phyloP scores from a whole-genome alignment of 2,113 vertebrate genomes.

The Athene noctua region DNA sequence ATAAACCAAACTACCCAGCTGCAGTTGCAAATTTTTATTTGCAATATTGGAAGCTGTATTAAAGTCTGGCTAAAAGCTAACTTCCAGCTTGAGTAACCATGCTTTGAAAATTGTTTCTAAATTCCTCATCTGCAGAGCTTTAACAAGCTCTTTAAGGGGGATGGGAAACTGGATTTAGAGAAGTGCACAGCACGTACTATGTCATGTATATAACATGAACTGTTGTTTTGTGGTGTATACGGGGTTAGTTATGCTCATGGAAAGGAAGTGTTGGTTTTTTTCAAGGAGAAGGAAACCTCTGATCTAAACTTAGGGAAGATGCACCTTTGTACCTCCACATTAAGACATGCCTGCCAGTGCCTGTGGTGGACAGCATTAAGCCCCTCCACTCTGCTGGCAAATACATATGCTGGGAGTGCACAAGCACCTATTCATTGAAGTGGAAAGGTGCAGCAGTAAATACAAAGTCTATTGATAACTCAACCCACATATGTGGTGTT shows the following conservation, averaged over 20 bases:
- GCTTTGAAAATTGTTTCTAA: conserved; percentile 49
- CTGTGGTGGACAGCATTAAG: background rate
- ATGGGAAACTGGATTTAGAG: background rate
- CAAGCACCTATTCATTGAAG: background rate
- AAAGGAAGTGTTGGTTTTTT: background rate
- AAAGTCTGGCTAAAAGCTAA: conserved; percentile 39
- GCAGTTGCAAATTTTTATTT: conserved; percentile 48
- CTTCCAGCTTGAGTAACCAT: conserved; percentile 60
- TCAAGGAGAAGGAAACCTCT: background rate
- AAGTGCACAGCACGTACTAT: background rate
- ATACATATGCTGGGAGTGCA: background rate
- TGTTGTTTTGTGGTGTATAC: background rate
- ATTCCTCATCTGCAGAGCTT: conserved; percentile 25
- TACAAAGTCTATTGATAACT: fast-evolving
- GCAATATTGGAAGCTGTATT: conserved; percentile 23
- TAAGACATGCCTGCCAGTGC: background rate
- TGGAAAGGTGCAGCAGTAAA: background rate
- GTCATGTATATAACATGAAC: background rate
- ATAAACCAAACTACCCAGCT: conserved; percentile 38
- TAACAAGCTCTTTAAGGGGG: background rate
- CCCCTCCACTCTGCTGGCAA: background rate
- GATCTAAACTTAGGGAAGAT: background rate
- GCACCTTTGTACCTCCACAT: background rate
- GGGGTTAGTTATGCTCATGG: background rate
- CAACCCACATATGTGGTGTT: fast-evolving